phyloP scores from a whole-genome alignment of 2,888 invertebrate genomes.

The Amorpha juglandis region DNA sequence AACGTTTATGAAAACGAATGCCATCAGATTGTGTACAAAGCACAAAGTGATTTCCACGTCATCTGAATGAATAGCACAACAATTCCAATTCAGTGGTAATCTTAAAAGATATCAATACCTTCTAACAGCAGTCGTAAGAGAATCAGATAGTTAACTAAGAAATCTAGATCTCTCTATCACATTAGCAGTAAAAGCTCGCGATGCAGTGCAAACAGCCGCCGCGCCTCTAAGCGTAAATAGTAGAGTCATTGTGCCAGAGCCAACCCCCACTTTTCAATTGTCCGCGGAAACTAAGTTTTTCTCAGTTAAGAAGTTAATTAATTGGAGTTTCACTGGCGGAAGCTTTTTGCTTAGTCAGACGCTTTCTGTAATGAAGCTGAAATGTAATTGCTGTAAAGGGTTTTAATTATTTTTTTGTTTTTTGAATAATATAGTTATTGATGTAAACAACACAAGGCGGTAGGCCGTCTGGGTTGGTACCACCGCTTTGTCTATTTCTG shows the following conservation, averaged over 20 bases:
- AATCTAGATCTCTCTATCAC: neutral
- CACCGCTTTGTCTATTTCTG: no score
- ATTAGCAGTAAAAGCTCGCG: conserved; percentile 8
- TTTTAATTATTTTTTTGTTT: neutral
- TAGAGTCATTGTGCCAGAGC: conserved; percentile 9
- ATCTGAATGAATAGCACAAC: no score
- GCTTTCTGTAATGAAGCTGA: conserved; percentile 23
- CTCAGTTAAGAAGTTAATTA: conserved; percentile 54
- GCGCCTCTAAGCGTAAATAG: conserved; percentile 17
- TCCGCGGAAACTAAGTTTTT: conserved; percentile 37
- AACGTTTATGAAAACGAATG: no score
- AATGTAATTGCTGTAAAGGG: conserved; percentile 7
- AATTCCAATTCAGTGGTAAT: neutral
- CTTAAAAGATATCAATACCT: neutral
- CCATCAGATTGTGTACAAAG: no score
- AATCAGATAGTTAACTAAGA: conserved; percentile 4
- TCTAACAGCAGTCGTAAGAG: neutral
- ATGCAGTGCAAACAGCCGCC: neutral
- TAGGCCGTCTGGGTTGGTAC: no score
- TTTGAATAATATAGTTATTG: neutral
- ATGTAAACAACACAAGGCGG: no score
- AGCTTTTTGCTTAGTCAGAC: conserved; percentile 16
- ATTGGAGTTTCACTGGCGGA: conserved; percentile 44
- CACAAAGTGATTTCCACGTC: no score
- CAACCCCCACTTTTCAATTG: conserved; percentile 38